Conservation (phyloP, 2,113 vertebrate species). For the Phasianus colchicus region DNA sequence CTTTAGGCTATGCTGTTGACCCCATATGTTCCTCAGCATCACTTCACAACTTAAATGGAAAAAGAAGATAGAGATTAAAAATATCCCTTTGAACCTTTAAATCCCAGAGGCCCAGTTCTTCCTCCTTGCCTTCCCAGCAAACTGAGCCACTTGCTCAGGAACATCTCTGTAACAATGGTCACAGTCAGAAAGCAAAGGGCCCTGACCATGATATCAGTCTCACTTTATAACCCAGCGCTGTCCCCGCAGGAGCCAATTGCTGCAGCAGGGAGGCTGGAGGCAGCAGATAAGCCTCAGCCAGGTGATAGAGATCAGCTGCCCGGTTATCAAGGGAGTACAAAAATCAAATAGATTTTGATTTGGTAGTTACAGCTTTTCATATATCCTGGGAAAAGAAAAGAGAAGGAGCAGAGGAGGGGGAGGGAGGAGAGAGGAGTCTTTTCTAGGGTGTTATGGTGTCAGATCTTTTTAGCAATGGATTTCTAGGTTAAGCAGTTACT, state of each 20-base stretch:
- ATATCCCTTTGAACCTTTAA: slow-evolving; percentile 17
- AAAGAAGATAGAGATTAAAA: slow-evolving; percentile 18
- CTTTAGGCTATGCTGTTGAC: slow-evolving; percentile 23
- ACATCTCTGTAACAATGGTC: not conserved
- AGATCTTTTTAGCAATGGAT: slow-evolving; percentile 53
- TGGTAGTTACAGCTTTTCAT: slow-evolving; percentile 61
- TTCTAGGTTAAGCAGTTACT: slow-evolving; percentile 59
- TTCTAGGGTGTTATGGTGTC: slow-evolving; percentile 39
- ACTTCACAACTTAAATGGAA: not conserved
- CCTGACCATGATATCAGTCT: not conserved
- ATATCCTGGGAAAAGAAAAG: slow-evolving; percentile 57
- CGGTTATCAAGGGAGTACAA: slow-evolving; percentile 68
- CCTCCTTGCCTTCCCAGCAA: slow-evolving; percentile 3
- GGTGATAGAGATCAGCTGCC: slow-evolving; percentile 71
- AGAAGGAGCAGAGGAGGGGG: not conserved
- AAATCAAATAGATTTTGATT: slow-evolving; percentile 75
- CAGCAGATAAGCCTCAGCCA: slow-evolving; percentile 69
- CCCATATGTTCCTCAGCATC: not conserved
- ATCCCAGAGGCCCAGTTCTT: not conserved
- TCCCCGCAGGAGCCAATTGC: slow-evolving; percentile 34
- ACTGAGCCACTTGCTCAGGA: not conserved
- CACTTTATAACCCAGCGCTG: not conserved
- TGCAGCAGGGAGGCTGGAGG: slow-evolving; percentile 59
- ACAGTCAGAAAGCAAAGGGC: slow-evolving; percentile 4
- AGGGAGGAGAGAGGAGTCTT: not conserved